phyloP scores from a whole-genome alignment of 1,140 invertebrate genomes.

The Papilio xuthus region DNA sequence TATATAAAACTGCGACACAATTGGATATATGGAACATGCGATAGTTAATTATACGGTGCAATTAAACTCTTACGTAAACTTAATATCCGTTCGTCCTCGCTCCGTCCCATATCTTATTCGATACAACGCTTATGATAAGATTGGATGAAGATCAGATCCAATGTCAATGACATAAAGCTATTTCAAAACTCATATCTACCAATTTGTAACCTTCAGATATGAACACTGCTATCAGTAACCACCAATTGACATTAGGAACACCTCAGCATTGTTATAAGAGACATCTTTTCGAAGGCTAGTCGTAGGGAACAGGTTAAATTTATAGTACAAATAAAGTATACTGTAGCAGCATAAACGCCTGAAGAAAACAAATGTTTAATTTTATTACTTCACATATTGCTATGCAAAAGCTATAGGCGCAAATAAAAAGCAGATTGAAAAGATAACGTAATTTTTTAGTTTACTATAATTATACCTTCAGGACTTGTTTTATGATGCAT shows the following conservation, averaged over 20 bases:
- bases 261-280: no score
- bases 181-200: background rate
- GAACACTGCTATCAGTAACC: background rate
- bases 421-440: background rate
- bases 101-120: background rate
- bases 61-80: background rate
- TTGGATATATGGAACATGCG: background rate
- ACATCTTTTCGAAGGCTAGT: no score
- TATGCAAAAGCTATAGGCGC: background rate
- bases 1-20: background rate
- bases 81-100: constrained; percentile 10
- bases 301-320: background rate
- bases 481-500: background rate
- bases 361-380: background rate
- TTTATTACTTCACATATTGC: background rate
- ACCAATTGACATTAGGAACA: background rate
- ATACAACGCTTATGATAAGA: constrained; percentile 15
- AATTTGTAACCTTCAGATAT: background rate
- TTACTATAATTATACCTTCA: background rate
- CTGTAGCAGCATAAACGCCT: background rate
- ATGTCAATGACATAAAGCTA: background rate
- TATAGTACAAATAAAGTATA: background rate
- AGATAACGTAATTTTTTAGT: background rate
- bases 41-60: background rate
- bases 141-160: background rate